Base-by-base conservation (phyloP, 1,140 invertebrate species). In the Brachionus sp. region DNA sequence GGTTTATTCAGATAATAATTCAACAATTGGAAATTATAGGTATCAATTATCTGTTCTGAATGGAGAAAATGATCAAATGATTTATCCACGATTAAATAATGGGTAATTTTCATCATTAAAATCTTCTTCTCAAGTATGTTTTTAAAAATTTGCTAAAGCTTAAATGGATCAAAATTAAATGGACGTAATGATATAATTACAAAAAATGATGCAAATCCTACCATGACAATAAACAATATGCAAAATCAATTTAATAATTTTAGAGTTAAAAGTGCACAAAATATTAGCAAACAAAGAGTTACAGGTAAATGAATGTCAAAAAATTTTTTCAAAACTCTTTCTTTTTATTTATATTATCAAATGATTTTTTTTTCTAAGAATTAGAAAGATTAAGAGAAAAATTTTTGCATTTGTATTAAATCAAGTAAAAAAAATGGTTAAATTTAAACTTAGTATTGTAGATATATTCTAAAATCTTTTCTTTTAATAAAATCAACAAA, bases 191-290 rank as follows among this genome's bases (percentile, higher is more conserved):
- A 75, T 0, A n/a, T 13, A 35, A 4, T 75, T 5, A 4, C 42
- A 2, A 75, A 75, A 75, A 46, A 23, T 46, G 70, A 75, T 46
- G 16, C 25, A n/a, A 75, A 75, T 39, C 66, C 70, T 19, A 46
- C 39, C 10, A 75, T 75, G 70, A 23, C 39, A 29, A 46, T 75
- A 23, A 75, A 70, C 37, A 70, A 70, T 70, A 70, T 70, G 66
- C 66, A 70, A 46, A 75, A 44, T 75, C 70, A 75, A 46, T 75
- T 75, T 6, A 75, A 75, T 46, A 75, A 75, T 75, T 46, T 75
- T 39, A 44, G 70, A 46, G 42, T 75, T 12, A 75, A 75, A 46
- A 75, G 70, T 75, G 70, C 70, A 75, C 70, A 75, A 75, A 75
- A 75, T 46, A 25, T 75, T 25, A 75, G 29, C n/a, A 75, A 75